Conservation (phyloP, 2,797 vertebrate species). For the Cynopterus sphinx region DNA sequence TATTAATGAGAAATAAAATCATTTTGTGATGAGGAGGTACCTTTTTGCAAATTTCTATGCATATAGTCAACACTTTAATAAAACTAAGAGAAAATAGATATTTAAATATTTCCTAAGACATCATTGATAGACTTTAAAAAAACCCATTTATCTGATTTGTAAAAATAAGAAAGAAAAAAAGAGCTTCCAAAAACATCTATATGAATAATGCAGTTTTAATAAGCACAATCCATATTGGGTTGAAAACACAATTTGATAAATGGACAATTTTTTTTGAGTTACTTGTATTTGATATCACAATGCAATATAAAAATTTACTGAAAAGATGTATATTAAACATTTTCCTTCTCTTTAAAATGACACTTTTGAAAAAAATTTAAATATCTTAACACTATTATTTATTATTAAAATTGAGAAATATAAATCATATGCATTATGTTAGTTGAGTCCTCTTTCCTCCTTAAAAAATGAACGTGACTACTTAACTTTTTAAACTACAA, state of each 20-base stretch:
- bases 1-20: background rate
- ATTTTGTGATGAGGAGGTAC: background rate
- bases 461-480: background rate
- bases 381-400: background rate
- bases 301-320: background rate
- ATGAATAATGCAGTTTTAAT: background rate
- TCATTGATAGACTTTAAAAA: background rate
- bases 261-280: background rate
- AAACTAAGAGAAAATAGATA: background rate
- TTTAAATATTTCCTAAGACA: background rate
- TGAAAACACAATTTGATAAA: background rate
- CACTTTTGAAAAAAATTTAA: background rate
- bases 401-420: background rate
- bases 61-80: background rate
- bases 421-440: background rate
- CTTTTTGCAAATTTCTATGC: background rate
- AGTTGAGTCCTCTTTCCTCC: background rate
- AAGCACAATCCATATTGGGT: background rate
- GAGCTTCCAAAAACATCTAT: background rate
- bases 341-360: background rate
- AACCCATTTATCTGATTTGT: background rate
- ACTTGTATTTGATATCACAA: background rate
- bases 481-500: background rate
- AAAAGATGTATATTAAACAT: background rate
- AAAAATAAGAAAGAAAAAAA: background rate